These are phyloP conservation scores for Silurus aristotelis DNA, from an alignment of 2,797 vertebrate species.

Conservation along the genomic window DNA sequence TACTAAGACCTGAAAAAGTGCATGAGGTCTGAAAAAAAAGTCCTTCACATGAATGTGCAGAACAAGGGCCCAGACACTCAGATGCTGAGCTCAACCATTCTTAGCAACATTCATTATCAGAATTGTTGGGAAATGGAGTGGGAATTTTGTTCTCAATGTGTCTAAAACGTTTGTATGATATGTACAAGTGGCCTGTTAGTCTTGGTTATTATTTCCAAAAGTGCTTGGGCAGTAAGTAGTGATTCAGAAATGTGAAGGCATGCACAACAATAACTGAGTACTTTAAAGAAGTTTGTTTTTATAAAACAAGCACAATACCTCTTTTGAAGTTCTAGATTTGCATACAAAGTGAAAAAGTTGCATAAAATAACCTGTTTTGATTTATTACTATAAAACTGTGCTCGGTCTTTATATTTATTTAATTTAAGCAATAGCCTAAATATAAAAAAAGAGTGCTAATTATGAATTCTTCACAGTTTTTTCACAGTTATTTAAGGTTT, in stretches of 20 bases:
- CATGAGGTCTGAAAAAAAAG: conserved; percentile 55
- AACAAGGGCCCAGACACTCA: conserved; percentile 46
- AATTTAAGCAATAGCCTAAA: not conserved
- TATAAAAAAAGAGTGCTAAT: not conserved
- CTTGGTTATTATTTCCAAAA: conserved; percentile 46
- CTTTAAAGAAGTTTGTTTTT: conserved; percentile 14
- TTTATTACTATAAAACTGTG: not conserved
- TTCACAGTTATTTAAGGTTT: not conserved
- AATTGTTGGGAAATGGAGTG: conserved; percentile 52
- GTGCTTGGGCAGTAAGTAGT: conserved; percentile 18
- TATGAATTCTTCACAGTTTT: not conserved
- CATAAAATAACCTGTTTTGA: not conserved
- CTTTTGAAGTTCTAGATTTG: not conserved
- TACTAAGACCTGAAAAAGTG: conserved; percentile 60
- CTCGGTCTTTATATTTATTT: no score
- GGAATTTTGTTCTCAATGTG: conserved; percentile 49
- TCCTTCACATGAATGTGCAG: conserved; percentile 50
- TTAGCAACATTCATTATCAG: conserved; percentile 53
- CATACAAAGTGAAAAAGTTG: not conserved
- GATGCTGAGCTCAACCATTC: conserved; percentile 44
- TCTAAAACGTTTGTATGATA: conserved; percentile 41
- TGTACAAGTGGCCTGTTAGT: conserved; percentile 47
- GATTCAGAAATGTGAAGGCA: conserved; percentile 26
- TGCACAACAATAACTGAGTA: conserved; percentile 4
- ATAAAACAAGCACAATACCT: not conserved